Evolutionary conservation across 1,140 invertebrate species (phyloP), one percentile per base, ranked within the genome.

Genomic region (Drosophila navojoa): DNA sequence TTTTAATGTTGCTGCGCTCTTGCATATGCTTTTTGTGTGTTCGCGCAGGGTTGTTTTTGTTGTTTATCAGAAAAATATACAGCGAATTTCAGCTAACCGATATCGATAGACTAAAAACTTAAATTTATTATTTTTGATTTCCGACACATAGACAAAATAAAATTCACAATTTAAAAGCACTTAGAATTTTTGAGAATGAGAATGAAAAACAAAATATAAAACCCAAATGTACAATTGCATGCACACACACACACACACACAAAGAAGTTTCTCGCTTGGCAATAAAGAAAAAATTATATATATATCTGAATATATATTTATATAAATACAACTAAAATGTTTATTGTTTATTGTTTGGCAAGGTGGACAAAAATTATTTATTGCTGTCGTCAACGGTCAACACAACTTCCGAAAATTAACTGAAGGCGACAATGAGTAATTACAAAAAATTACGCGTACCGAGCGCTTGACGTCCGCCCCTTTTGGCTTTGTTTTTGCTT

Each of bases 401-500:
- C n/a, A 71, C 53, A 57, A 67, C 19, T 58, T 60, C 29, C 40
- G 29, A 60, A 57, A n/a, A 22, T 27, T 47, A 60, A 49, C 22
- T 57, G 5, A 38, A 54, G 49, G 40, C 54, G 63, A 29, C 66
- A 73, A 73, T 61, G 25, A 69, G 13, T 40, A 72, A 68, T 73
- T 68, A 69, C 49, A 73, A 73, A 53, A 50, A 69, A 55, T 69
- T 55, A 73, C 64, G 71, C 64, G 71, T 73, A 73, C 71, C 71
- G 71, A 69, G 57, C 64, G 70, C 55, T 68, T 60, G 47, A 68
- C 71, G 71, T 73, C 57, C 71, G 71, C 71, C 64, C 71, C 57
- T 69, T 69, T 73, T 73, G 71, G 66, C 71, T 73, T 69, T 68
- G 71, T 73, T 73, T 73, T 61, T 73, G 44, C 42, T 73, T 68